phyloP scores from a whole-genome alignment of 2,888 invertebrate genomes.

The Euproctis similis region DNA sequence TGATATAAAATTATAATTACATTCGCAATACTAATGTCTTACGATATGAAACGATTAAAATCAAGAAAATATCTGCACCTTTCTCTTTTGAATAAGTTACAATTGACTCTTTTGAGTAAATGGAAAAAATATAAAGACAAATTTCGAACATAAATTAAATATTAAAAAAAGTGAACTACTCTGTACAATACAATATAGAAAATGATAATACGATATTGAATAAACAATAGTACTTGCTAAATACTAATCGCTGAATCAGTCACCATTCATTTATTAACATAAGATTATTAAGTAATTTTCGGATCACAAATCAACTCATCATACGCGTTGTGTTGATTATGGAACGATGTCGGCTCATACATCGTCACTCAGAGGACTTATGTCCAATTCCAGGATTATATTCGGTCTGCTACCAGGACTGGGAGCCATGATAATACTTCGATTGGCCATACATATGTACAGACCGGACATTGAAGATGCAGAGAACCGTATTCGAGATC shows the following conservation, averaged over 20 bases:
- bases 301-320: too few species aligned
- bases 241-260: conserved; percentile 30
- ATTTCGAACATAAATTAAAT: too few species aligned
- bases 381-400: conserved; percentile 79
- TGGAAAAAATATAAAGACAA: too few species aligned
- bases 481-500: conserved; percentile 76
- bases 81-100: too few species aligned
- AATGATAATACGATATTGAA: conserved; percentile 16
- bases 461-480: conserved; percentile 84
- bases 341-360: conserved; percentile 39
- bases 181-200: conserved; percentile 28
- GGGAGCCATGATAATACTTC: conserved; percentile 78
- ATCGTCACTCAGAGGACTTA: conserved; percentile 46
- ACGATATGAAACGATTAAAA: too few species aligned
- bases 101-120: too few species aligned
- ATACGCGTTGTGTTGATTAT: conserved; percentile 9
- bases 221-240: conserved; percentile 36
- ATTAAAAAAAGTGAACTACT: conserved; percentile 26
- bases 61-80: too few species aligned
- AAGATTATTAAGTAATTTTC: conserved; percentile 20
- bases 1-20: too few species aligned
- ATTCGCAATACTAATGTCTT: too few species aligned
- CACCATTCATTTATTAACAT: conserved; percentile 18
- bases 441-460: conserved; percentile 77
- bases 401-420: conserved; percentile 80